A percentile compares a stretch with the other conserved stretches of the same genome.
Conservation (phyloP, 2,113 vertebrate genomes). For the human region GRCh38 chr2:236789501-236790000, state of each 20-base stretch:
- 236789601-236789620: not conserved
- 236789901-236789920: not conserved
- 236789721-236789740: fast-evolving
- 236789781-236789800: not conserved
- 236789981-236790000: not conserved
- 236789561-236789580: not conserved
- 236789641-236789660: fast-evolving
- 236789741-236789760: fast-evolving
- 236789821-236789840: fast-evolving
- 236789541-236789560: fast-evolving
- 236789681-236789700: fast-evolving
- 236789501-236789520: not conserved
- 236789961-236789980: not conserved
- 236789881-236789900: not conserved
- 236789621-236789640: fast-evolving
- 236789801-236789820: fast-evolving
- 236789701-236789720: fast-evolving
- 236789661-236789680: fast-evolving
- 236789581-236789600: fast-evolving
- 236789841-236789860: fast-evolving
- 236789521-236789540: not conserved
- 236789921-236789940: not conserved
- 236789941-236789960: not conserved
- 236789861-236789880: not conserved
- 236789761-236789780: fast-evolving